Evolutionary conservation across 2,888 invertebrate genomes (phyloP), one percentile per base, ranked within the genome.

Genomic region (Tenthredo notha): DNA sequence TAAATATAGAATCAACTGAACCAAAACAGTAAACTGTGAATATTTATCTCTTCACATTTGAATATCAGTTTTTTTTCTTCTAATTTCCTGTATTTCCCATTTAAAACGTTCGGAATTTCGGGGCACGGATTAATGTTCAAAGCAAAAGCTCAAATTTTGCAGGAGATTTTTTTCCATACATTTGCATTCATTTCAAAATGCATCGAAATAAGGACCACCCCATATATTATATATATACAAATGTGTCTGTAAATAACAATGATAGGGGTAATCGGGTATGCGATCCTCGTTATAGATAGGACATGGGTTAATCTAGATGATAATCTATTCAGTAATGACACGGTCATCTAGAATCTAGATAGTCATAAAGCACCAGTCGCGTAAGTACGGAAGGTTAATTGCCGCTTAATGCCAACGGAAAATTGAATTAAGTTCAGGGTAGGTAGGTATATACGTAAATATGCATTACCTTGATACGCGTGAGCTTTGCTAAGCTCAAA

Each of bases 401-500:
- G 50, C 25, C 75, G 50, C 29, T 29, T 50, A 75, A 47, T 75
- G 50, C 25, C 75, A 12, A 75, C 15, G 50, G 12, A 43, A 77
- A 77, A 77, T 77, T 77, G 77, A 77, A 77, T 77, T 33, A 18
- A 77, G 33, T 54, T 77, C 7, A 9, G 77, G 43, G n/a, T n/a
- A 54, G 37, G 37, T 37, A 37, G 18, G n/a, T 54, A 54, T 50
- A 50, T 50, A 50, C 50, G 18, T 50, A 9, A 40, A 40, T n/a
- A 25, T 61, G 21, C 58, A 58, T 21, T n/a, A 58, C 18, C 18
- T 12, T 29, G 10, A 25, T 21, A 29, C 21, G 21, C 25, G 21
- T 0, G 61, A 61, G 61, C 61, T 61, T 61, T 61, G 61, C 61
- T 61, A 54, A 54, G 54, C 54, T 54, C 15, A 33, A 67, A 67